Percentiles rank a stretch among this genome's conserved stretches.
phyloP scores from a whole-genome alignment of 1,140 invertebrate genomes.

The fruit fly (Drosophila melanogaster) region Release_6_plus_ISO1_MT NT_033777.3:14570001-14570500 shows the following conservation, averaged over 20 bases:
- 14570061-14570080: constrained; percentile 16
- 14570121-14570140: constrained; percentile 1
- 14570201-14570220: constrained; percentile 14
- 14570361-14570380: too few species aligned
- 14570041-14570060: constrained; percentile 2
- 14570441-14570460: constrained; percentile 1
- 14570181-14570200: neutral
- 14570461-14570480: constrained; percentile 30
- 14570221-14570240: constrained; percentile 15
- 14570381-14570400: constrained; percentile 8
- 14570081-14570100: neutral
- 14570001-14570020: neutral
- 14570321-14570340: too few species aligned
- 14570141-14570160: constrained; percentile 11
- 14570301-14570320: neutral
- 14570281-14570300: neutral
- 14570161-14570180: constrained; percentile 8
- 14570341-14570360: too few species aligned
- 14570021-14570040: constrained; percentile 5
- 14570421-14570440: neutral
- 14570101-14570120: neutral
- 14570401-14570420: neutral
- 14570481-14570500: constrained; percentile 69
- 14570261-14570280: neutral
- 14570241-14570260: constrained; percentile 8